Percentiles rank a stretch among this genome's conserved stretches.
Evolutionary conservation across 2,888 invertebrate species (phyloP).

Genomic region (Platycnemis pennipes): DNA sequence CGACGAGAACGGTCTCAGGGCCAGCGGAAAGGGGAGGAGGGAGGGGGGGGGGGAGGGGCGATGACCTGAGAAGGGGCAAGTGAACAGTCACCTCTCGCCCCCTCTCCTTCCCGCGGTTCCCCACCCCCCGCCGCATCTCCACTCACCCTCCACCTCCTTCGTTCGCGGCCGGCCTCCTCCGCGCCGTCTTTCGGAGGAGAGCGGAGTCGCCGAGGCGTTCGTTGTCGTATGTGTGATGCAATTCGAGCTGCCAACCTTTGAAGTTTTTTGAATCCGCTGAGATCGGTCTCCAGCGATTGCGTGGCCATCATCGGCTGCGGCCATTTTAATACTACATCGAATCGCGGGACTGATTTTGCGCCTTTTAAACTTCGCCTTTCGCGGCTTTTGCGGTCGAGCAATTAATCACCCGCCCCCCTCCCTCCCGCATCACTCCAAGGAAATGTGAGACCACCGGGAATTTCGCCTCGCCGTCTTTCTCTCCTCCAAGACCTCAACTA

Average conservation of each 20-base stretch:
- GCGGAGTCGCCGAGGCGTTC: constrained; percentile 1
- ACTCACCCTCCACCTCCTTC: not conserved
- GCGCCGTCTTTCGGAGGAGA: constrained; percentile 7
- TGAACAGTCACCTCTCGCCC: constrained; percentile 5
- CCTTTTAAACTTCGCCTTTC: not conserved
- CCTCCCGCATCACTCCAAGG: not conserved
- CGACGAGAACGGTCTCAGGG: constrained; percentile 6
- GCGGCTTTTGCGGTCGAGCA: not conserved
- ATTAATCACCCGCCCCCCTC: not conserved
- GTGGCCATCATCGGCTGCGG: not conserved
- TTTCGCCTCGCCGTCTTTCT: not conserved
- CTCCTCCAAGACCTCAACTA: no score
- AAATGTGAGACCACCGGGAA: not conserved
- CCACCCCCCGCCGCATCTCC: not conserved
- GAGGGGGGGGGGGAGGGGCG: constrained; percentile 7
- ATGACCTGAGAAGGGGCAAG: not conserved
- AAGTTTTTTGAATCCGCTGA: not conserved
- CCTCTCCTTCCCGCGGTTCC: not conserved
- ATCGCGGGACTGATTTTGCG: not conserved
- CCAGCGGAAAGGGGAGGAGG: constrained; percentile 4
- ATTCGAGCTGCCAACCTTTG: constrained; percentile 28
- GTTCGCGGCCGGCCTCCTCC: not conserved
- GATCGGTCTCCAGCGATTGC: not conserved
- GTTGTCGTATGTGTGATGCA: not conserved
- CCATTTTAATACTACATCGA: not conserved